Evolutionary conservation across 37 sponge, comb jelly and placozoan species (phyloP).

Genomic region (Bolinopsis microptera): DNA sequence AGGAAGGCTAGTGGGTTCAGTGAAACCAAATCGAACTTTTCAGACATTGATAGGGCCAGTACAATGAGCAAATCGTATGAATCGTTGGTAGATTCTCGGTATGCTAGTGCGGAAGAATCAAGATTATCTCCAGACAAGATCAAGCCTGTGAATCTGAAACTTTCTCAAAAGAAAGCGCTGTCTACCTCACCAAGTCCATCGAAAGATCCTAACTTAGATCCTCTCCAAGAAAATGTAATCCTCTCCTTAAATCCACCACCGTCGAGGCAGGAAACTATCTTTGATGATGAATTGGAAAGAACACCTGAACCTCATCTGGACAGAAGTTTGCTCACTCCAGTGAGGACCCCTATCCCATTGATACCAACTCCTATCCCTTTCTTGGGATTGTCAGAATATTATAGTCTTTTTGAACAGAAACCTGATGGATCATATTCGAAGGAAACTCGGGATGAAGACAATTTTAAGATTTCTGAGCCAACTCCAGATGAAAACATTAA

Average conservation of each 20-base stretch:
- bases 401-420: not conserved
- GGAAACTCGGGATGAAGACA: not conserved
- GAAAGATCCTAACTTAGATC: not conserved
- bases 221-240: not conserved
- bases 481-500: too few relatives aligned
- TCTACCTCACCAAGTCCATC: not conserved
- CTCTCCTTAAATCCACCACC: not conserved
- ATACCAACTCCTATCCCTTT: not conserved
- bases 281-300: not conserved
- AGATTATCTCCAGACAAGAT: not conserved
- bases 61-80: slow-evolving; percentile 3
- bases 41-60: not conserved
- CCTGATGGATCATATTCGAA: too few relatives aligned
- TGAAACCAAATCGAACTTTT: not conserved
- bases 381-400: not conserved
- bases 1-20: not conserved
- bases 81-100: not conserved
- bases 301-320: not conserved
- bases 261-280: not conserved
- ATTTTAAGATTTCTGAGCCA: not conserved
- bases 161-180: not conserved
- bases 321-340: not conserved
- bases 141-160: not conserved
- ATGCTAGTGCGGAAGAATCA: not conserved
- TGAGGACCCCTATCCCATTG: not conserved